phyloP scores from a whole-genome alignment of 2,888 invertebrate genomes.

The Agonopterix arenella region DNA sequence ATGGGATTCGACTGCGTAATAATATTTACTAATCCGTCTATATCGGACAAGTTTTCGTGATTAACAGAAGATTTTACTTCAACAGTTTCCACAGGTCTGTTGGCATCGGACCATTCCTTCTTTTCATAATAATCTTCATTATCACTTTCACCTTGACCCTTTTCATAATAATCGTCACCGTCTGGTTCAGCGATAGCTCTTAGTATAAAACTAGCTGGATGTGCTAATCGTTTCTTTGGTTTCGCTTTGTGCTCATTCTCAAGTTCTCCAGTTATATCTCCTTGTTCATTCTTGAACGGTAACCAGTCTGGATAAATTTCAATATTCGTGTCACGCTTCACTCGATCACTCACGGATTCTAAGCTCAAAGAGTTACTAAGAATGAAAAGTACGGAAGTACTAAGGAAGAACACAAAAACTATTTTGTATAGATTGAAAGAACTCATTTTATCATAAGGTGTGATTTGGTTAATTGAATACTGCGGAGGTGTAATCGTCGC shows the following conservation, averaged over 20 bases:
- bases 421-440: slow-evolving; percentile 1
- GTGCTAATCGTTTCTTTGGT: slow-evolving; percentile 58
- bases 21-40: slow-evolving; percentile 55
- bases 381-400: neutral
- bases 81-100: slow-evolving; percentile 27
- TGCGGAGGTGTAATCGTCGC: slow-evolving; percentile 27
- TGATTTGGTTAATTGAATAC: neutral
- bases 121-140: slow-evolving; percentile 58
- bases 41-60: slow-evolving; percentile 42
- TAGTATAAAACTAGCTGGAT: slow-evolving; percentile 49
- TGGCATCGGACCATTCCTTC: slow-evolving; percentile 57
- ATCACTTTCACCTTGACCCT: slow-evolving; percentile 47
- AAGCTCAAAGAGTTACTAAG: slow-evolving; percentile 11
- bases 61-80: slow-evolving; percentile 18
- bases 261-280: slow-evolving; percentile 52
- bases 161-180: slow-evolving; percentile 50
- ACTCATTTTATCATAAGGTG: slow-evolving; percentile 25
- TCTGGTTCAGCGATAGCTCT: slow-evolving; percentile 49
- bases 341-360: slow-evolving; percentile 37
- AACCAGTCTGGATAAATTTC: slow-evolving; percentile 67
- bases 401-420: neutral
- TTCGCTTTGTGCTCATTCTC: slow-evolving; percentile 41
- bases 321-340: slow-evolving; percentile 4
- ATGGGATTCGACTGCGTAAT: slow-evolving; percentile 35
- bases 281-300: slow-evolving; percentile 64